phyloP scores from a whole-genome alignment of 2,888 invertebrate species.

The Sericinus montela region DNA sequence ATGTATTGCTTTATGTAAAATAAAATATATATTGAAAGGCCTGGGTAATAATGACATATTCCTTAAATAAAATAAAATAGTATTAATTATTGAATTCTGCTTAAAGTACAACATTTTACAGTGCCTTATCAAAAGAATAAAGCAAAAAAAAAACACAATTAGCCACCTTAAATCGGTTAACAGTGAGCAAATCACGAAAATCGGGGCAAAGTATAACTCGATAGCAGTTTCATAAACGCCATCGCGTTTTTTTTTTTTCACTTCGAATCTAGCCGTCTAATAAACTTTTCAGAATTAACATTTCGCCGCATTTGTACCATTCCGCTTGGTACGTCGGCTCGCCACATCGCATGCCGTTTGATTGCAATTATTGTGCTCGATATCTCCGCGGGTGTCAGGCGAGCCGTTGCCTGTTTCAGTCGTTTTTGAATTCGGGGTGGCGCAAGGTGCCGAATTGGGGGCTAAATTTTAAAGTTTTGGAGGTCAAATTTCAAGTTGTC shows the following conservation, averaged over 20 bases:
- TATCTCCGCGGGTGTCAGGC: conserved; percentile 35
- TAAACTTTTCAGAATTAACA: conserved; percentile 42
- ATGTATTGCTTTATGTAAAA: too few species aligned
- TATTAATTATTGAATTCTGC: too few species aligned
- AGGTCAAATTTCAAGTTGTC: conserved; percentile 12
- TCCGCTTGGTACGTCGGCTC: conserved; percentile 21
- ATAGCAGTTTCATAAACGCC: conserved; percentile 30
- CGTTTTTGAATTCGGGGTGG: conserved; percentile 14
- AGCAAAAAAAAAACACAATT: conserved; percentile 12
- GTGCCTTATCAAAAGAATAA: neutral
- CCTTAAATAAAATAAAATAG: too few species aligned
- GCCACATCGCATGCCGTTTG: conserved; percentile 43
- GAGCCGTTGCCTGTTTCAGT: conserved; percentile 23
- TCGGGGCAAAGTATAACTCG: conserved; percentile 29
- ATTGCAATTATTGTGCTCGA: conserved; percentile 49
- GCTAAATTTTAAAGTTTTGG: conserved; percentile 9
- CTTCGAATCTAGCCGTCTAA: conserved; percentile 25
- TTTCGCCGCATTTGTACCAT: conserved; percentile 29
- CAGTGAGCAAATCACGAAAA: conserved; percentile 21
- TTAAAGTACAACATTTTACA: neutral
- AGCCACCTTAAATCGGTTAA: conserved; percentile 16
- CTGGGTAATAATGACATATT: too few species aligned
- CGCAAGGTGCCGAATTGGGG: conserved; percentile 16
- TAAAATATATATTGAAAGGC: too few species aligned
- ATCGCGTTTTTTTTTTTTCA: conserved; percentile 26